Conservation (phyloP, 2,888 invertebrate genomes). For the Hedya salicella region DNA sequence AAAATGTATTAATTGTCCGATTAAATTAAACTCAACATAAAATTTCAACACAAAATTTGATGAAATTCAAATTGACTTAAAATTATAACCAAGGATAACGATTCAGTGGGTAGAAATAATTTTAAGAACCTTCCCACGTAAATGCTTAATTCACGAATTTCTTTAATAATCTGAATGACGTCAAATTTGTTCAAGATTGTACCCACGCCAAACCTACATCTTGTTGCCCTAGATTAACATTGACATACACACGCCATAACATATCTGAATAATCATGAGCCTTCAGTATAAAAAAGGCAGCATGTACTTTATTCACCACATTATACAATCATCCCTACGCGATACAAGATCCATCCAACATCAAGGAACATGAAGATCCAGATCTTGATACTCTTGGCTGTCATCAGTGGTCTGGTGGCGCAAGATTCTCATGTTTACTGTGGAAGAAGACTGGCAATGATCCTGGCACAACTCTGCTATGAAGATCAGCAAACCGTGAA, state of each 20-base stretch:
- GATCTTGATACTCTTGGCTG: not conserved
- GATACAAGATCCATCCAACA: not conserved
- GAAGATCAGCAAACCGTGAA: not conserved
- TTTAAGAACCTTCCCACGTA: too few relatives aligned
- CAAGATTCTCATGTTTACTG: conserved; percentile 1
- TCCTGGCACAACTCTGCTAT: not conserved
- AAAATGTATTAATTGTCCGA: too few relatives aligned
- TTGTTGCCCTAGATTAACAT: not conserved
- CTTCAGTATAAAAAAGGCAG: not conserved
- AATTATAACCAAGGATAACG: too few relatives aligned
- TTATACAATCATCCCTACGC: not conserved
- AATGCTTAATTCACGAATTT: too few relatives aligned
- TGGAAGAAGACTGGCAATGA: not conserved
- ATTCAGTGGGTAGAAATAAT: too few relatives aligned
- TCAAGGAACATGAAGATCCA: not conserved
- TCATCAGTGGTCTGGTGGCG: not conserved
- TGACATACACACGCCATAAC: not conserved
- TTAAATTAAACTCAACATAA: too few relatives aligned
- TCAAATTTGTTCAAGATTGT: not conserved
- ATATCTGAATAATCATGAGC: not conserved
- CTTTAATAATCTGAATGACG: not conserved
- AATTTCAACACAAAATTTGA: too few relatives aligned
- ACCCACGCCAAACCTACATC: not conserved
- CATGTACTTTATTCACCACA: not conserved
- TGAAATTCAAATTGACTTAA: too few relatives aligned